Conservation (phyloP, 64 coral and sea anemone genomes). For the Pocillopora verrucosa region DNA sequence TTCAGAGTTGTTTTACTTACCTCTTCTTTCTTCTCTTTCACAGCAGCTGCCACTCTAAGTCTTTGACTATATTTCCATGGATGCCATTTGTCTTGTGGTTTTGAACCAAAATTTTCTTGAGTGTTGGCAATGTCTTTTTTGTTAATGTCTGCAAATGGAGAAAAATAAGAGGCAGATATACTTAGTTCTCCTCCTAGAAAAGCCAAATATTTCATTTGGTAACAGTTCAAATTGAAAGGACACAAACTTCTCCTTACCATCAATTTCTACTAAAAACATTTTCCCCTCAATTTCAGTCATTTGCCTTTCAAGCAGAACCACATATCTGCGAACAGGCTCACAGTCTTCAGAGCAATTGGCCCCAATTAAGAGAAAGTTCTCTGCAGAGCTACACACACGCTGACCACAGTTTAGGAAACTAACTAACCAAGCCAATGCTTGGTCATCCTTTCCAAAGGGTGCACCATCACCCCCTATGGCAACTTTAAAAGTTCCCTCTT, state of each 20-base stretch:
- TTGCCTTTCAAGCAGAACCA: neutral
- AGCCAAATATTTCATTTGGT: conserved; percentile 42
- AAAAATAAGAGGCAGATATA: conserved; percentile 44
- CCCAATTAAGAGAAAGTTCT: conserved; percentile 37
- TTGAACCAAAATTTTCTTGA: conserved; percentile 32
- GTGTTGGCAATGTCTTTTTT: conserved; percentile 4
- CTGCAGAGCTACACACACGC: conserved; percentile 23
- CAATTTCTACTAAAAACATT: neutral
- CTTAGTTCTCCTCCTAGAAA: conserved; percentile 30
- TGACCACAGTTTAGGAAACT: conserved; percentile 41
- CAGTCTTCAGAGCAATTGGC: conserved; percentile 44
- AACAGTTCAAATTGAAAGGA: conserved; percentile 18
- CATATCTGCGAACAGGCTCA: conserved; percentile 52
- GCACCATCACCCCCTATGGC: conserved; percentile 40
- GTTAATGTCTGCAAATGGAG: conserved; percentile 54
- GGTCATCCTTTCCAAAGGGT: conserved; percentile 44
- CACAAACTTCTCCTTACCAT: conserved; percentile 6
- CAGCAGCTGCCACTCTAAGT: conserved; percentile 43
- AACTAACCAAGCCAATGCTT: conserved; percentile 31
- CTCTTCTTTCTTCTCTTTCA: conserved; percentile 49
- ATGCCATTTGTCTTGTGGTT: conserved; percentile 53
- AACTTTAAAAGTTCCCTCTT: conserved; percentile 3
- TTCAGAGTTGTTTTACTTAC: conserved; percentile 22
- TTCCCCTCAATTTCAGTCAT: conserved; percentile 24
- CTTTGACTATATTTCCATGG: conserved; percentile 57